phyloP scores from a whole-genome alignment of 1,140 invertebrate genomes.

The Trinorchestia longiramus region DNA sequence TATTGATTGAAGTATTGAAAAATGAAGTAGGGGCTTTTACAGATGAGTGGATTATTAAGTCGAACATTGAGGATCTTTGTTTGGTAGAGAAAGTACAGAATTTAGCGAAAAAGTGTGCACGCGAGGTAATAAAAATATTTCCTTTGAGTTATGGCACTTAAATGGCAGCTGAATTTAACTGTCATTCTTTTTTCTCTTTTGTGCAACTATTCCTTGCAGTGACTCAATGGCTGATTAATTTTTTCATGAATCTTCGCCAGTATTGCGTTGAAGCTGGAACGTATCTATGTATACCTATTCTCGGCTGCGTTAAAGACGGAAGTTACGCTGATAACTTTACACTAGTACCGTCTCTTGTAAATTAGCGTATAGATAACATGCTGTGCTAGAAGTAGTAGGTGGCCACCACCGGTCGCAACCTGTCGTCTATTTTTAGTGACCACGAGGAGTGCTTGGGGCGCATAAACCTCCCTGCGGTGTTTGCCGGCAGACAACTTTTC shows the following conservation, averaged over 20 bases:
- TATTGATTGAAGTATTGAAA: neutral
- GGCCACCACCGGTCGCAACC: neutral
- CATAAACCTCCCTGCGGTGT: too few species aligned
- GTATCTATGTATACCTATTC: too few species aligned
- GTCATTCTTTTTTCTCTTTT: too few species aligned
- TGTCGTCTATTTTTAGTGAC: conserved; percentile 1
- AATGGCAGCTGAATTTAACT: too few species aligned
- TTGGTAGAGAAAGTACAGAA: neutral
- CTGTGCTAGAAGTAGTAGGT: neutral
- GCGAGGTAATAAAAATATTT: neutral
- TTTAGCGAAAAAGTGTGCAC: neutral
- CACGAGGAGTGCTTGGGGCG: neutral
- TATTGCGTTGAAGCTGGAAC: too few species aligned
- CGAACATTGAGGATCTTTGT: neutral
- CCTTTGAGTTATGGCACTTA: neutral
- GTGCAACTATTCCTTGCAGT: too few species aligned
- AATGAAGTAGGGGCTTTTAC: neutral
- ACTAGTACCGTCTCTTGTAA: neutral
- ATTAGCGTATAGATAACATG: neutral
- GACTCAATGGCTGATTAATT: too few species aligned
- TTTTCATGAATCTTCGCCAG: too few species aligned
- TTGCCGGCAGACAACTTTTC: neutral
- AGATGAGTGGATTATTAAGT: neutral
- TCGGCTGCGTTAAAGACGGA: neutral
- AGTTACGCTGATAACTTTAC: neutral